Evolutionary conservation across 2,888 invertebrate genomes (phyloP).

Genomic region (Malthinus seriepunctatus): DNA sequence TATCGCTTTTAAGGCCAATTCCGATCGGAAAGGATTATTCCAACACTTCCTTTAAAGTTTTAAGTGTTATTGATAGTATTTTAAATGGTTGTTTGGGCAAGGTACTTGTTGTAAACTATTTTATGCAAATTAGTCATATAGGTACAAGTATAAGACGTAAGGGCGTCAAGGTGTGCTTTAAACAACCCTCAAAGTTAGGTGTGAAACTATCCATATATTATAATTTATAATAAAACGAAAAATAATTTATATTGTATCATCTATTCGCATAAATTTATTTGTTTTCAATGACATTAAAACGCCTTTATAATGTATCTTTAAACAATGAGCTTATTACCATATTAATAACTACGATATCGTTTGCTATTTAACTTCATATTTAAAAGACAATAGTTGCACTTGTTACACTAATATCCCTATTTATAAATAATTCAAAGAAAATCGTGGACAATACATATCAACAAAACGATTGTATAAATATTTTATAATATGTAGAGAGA

Average conservation of each 20-base stretch:
- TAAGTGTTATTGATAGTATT: too few relatives aligned
- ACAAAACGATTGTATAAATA: not conserved
- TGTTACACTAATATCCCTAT: constrained; percentile 27
- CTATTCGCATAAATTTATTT: constrained; percentile 23
- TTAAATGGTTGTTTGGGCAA: too few relatives aligned
- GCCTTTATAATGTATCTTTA: constrained; percentile 31
- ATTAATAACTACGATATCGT: constrained; percentile 36
- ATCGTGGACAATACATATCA: constrained; percentile 22
- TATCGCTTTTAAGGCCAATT: too few relatives aligned
- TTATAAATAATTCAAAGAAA: constrained; percentile 30
- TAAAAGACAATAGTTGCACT: constrained; percentile 31
- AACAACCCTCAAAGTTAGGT: constrained; percentile 24
- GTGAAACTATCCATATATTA: constrained; percentile 23
- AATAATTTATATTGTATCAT: constrained; percentile 15
- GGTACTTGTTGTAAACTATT: too few relatives aligned
- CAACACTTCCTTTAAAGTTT: too few relatives aligned
- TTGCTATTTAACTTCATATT: constrained; percentile 28
- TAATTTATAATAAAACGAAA: constrained; percentile 4
- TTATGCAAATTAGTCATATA: too few relatives aligned
- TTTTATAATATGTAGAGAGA: too few relatives aligned
- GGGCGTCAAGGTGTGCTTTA: constrained; percentile 14
- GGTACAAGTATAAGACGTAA: not conserved
- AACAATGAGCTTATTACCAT: constrained; percentile 38
- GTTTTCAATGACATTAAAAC: constrained; percentile 30
- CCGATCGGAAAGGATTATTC: too few relatives aligned